phyloP scores from a whole-genome alignment of 2,797 vertebrate species.

The Simalia tracyae region DNA sequence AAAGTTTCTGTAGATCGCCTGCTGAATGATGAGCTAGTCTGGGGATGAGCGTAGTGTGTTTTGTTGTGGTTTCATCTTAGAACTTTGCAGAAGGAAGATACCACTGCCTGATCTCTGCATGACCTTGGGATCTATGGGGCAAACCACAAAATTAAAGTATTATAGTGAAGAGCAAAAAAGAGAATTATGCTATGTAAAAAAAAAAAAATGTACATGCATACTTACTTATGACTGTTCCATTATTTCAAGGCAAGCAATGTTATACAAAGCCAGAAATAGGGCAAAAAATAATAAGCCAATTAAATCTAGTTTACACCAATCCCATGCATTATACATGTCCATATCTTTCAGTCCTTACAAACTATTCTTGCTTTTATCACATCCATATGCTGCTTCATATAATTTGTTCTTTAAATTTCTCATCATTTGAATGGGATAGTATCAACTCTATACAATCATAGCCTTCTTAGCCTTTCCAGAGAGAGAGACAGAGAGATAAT shows the following conservation, averaged over 20 bases:
- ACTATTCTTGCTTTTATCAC: background rate
- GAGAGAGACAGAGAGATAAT: background rate
- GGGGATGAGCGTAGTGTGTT: slow-evolving; percentile 37
- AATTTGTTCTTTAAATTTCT: background rate
- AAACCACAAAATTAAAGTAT: slow-evolving; percentile 60
- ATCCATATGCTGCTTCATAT: background rate
- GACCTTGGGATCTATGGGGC: slow-evolving; percentile 62
- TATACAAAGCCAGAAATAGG: background rate
- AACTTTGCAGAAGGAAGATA: slow-evolving; percentile 10
- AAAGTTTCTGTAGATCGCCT: slow-evolving; percentile 16
- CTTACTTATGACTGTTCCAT: background rate
- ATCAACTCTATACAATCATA: background rate
- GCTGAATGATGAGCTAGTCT: slow-evolving; percentile 33
- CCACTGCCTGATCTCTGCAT: slow-evolving; percentile 41
- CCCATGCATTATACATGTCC: no score
- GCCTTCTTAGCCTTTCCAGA: background rate
- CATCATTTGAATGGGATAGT: background rate
- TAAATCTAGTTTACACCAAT: background rate
- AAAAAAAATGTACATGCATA: slow-evolving; percentile 19
- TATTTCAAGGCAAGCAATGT: background rate
- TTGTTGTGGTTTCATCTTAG: slow-evolving; percentile 44
- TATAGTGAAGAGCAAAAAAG: slow-evolving; percentile 54
- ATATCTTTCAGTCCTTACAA: background rate
- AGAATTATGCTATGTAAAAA: slow-evolving; percentile 43
- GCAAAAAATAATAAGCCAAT: background rate